Conservation (phyloP, 2,888 invertebrate genomes). For the Drosophila cognata region DNA sequence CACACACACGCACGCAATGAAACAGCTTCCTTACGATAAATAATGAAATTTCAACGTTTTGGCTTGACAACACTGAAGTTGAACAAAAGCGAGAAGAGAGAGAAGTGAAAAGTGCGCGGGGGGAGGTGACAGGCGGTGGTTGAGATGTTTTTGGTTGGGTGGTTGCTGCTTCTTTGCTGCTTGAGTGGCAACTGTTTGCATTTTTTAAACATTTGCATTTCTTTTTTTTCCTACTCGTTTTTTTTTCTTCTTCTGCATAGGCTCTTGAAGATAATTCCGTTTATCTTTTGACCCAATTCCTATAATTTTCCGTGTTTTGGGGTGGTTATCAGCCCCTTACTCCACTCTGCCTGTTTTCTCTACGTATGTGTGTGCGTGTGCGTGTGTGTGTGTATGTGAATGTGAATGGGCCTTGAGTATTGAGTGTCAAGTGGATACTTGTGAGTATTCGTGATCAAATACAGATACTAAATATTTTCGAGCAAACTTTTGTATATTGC, state of each 20-base stretch:
- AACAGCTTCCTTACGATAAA: slow-evolving; percentile 71
- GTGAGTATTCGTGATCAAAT: slow-evolving; percentile 20
- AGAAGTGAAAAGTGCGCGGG: background rate
- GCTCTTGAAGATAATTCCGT: slow-evolving; percentile 79
- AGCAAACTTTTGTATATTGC: background rate
- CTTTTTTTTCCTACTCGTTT: slow-evolving; percentile 19
- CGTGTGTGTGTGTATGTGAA: background rate
- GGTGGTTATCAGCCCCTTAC: slow-evolving; percentile 28
- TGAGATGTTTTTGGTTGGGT: background rate
- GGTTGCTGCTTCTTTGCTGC: slow-evolving; percentile 29
- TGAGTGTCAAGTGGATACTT: slow-evolving; percentile 54
- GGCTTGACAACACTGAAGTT: slow-evolving; percentile 55
- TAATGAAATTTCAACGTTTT: slow-evolving; percentile 72
- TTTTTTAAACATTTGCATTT: slow-evolving; percentile 49
- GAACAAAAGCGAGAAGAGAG: slow-evolving; percentile 6
- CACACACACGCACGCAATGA: slow-evolving; percentile 11
- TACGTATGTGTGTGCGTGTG: background rate
- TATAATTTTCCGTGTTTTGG: slow-evolving; percentile 64
- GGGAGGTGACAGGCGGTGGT: background rate
- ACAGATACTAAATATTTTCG: background rate
- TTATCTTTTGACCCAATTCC: slow-evolving; percentile 80
- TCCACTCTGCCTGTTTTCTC: slow-evolving; percentile 3
- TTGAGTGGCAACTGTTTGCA: slow-evolving; percentile 80
- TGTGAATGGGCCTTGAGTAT: slow-evolving; percentile 31
- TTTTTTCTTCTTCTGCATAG: slow-evolving; percentile 55